Evolutionary conservation across 2,113 vertebrate species (phyloP).

Genomic region (Eidolon helvum): DNA sequence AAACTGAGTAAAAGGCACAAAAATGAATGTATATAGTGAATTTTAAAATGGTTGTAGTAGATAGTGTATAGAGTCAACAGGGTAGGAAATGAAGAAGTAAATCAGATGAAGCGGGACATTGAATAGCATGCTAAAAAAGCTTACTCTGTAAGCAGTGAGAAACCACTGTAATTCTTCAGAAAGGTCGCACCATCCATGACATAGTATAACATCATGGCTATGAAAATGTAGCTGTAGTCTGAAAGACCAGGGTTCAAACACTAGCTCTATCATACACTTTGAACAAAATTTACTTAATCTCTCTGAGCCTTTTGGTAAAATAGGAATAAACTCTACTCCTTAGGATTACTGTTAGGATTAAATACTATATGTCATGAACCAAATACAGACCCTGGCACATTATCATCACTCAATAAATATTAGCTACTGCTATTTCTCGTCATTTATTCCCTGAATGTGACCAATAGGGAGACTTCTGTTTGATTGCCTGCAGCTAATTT

Average conservation of each 20-base stretch:
- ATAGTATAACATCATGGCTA: not conserved
- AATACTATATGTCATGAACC: not conserved
- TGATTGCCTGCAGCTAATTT: not conserved
- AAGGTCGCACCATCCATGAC: no score
- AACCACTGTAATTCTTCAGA: not conserved
- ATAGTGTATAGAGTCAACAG: not conserved
- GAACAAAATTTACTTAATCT: not conserved
- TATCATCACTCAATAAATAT: not conserved
- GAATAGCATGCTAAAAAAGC: not conserved
- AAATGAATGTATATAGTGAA: not conserved
- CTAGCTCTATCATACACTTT: not conserved
- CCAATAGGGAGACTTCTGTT: not conserved
- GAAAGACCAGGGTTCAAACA: not conserved
- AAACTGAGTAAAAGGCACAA: not conserved
- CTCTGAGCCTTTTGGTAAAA: not conserved
- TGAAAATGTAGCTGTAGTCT: not conserved
- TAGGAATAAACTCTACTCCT: not conserved
- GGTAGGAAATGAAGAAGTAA: not conserved
- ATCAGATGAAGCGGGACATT: not conserved
- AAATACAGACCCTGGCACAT: not conserved
- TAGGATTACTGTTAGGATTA: not conserved
- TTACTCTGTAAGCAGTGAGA: not conserved
- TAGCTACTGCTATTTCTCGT: not conserved
- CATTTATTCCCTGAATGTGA: not conserved
- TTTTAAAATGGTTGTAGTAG: not conserved